Evolutionary conservation across 2,888 invertebrate genomes (phyloP).

Genomic region (Geophilus truncorum): DNA sequence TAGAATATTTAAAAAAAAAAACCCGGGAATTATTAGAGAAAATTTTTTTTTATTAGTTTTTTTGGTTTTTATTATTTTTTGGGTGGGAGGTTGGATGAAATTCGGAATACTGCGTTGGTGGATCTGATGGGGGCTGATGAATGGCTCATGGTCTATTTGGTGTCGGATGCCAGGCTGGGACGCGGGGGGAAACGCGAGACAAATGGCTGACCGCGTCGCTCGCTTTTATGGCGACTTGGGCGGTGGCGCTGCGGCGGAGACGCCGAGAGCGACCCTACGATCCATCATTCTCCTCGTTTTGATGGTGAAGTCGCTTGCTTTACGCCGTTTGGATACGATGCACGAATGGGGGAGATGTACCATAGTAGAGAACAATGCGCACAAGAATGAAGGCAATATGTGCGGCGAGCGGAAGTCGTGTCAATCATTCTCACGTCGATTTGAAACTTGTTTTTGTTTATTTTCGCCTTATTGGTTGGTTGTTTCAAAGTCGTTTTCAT

Average conservation of each 20-base stretch:
- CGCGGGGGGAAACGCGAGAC: not conserved
- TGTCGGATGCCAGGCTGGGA: slow-evolving; percentile 4
- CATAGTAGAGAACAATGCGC: not conserved
- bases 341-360: not conserved
- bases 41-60: not conserved
- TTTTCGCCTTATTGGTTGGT: not conserved
- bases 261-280: not conserved
- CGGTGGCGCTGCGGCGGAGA: slow-evolving; percentile 5
- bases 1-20: too few species aligned
- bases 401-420: not conserved
- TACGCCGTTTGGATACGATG: not conserved
- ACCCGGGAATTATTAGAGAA: too few species aligned
- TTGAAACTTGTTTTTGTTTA: not conserved
- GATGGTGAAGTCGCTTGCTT: not conserved
- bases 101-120: not conserved
- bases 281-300: not conserved
- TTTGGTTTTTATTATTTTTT: not conserved
- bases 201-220: slow-evolving; percentile 10
- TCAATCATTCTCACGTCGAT: not conserved
- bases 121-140: slow-evolving; percentile 10
- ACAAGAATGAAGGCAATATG: not conserved
- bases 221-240: slow-evolving; percentile 10
- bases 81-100: not conserved
- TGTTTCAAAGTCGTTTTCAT: not conserved
- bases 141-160: slow-evolving; percentile 10